Base-by-base conservation (phyloP, 2,113 vertebrate species). In the Poeciliopsis turrubarensis region DNA sequence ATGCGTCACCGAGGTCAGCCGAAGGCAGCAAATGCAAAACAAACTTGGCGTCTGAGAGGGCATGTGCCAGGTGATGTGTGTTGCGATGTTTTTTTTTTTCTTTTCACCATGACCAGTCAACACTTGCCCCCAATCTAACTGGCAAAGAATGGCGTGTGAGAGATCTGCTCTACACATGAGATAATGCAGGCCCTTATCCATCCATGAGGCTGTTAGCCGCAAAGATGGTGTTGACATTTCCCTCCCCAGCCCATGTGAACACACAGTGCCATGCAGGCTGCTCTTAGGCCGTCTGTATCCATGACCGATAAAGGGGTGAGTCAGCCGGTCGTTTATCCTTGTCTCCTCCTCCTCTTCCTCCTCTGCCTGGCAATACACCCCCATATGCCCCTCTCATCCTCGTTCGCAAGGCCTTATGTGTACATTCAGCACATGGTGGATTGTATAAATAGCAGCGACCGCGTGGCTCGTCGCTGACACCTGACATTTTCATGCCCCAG, bases 401-500 rank as follows among this genome's bases (percentile, higher is more conserved):
- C 65, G 34, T 75, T 83, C 88, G 76, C 78, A 81, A 87, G 88
- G 80, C 92, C 91, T 92, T 91, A 91, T 92, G 92, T 92, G 92
- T 90, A 87, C 90, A 92, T 89, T 81, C 90, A 85, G 87, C 89
- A 91, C 91, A 92, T 82, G 89, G 86, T 72, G 75, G 74, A 70
- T 72, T 60, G 81, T 92, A 93, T 92, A 91, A 92, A 92, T 93
- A 94, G 91, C 86, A 87, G 84, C 83, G 80, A 83, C 90, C 83
- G 73, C 89, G 76, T 90, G 89, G 86, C 91, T 92, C 76, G 85
- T 71, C 87, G 65, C 89, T 92, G 93, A 92, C 92, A 92, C 91
- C 90, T 93, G 93, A 94, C 91, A 92, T 92, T 92, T 92, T 86
- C 91, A 88, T 93, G 88, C 88, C 86, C 89, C 85, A 79, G 88